Evolutionary conservation across 2,888 invertebrate genomes (phyloP).

Genomic region (Troglohyphantes excavatus): DNA sequence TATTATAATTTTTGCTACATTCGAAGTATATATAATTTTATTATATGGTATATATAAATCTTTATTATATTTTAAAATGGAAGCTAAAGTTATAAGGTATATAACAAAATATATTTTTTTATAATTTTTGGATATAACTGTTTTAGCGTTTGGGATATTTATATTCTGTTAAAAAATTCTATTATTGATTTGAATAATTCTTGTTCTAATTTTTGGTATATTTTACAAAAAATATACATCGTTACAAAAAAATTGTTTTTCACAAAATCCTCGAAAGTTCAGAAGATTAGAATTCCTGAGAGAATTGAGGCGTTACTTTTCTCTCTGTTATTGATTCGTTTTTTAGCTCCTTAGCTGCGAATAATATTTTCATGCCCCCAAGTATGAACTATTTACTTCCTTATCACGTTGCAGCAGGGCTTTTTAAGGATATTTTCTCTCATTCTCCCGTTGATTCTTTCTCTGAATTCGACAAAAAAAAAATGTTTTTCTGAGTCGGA

Average conservation of each 20-base stretch:
- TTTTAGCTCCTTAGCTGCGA: neutral
- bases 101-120: too few relatives aligned
- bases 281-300: neutral
- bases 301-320: neutral
- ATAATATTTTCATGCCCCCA: constrained; percentile 4
- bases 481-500: neutral
- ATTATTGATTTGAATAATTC: too few relatives aligned
- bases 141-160: too few relatives aligned
- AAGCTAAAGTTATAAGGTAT: too few relatives aligned
- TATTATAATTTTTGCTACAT: too few relatives aligned
- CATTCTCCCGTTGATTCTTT: neutral
- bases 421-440: neutral
- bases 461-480: neutral
- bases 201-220: too few relatives aligned
- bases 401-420: constrained; percentile 4
- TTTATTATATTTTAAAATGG: too few relatives aligned
- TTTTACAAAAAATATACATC: too few relatives aligned
- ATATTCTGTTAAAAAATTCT: too few relatives aligned
- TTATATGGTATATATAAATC: too few relatives aligned
- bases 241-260: neutral
- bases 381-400: constrained; percentile 3
- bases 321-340: neutral
- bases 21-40: too few relatives aligned
- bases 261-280: neutral
- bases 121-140: too few relatives aligned